Conservation (phyloP, 2,113 vertebrate species). For the Salvelinus namaycush region DNA sequence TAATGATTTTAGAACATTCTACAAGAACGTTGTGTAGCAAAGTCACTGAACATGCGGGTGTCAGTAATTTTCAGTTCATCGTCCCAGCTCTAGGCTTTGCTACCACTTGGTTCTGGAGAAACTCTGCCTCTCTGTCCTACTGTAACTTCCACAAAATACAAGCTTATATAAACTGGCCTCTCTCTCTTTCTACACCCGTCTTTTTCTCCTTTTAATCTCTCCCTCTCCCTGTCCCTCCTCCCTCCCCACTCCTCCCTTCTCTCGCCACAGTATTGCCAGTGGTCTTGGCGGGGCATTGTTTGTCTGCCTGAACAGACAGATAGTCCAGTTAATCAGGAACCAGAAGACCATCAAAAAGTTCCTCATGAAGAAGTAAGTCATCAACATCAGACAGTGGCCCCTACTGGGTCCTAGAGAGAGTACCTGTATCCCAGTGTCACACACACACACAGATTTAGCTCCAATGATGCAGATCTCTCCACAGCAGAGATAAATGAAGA, state of each 20-base stretch:
- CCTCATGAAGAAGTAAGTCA: conserved; percentile 97
- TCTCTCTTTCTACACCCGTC: not conserved
- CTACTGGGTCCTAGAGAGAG: not conserved
- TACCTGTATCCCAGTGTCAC: not conserved
- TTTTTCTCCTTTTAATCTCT: not conserved
- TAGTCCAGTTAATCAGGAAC: conserved; percentile 96
- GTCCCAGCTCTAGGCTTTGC: no score
- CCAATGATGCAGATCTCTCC: not conserved
- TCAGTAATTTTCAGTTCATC: no score
- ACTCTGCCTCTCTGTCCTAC: not conserved
- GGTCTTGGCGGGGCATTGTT: conserved; percentile 93
- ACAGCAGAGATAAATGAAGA: not conserved
- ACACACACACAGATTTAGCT: not conserved
- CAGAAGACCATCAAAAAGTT: conserved; percentile 97
- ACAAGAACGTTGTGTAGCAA: no score
- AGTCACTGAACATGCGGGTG: no score
- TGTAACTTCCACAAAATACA: conserved; percentile 10
- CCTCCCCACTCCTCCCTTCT: not conserved
- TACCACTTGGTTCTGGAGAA: not conserved
- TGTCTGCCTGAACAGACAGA: conserved; percentile 93
- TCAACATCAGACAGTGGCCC: not conserved
- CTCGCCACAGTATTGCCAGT: conserved; percentile 84
- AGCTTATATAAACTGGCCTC: conserved; percentile 32
- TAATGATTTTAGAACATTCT: no score
- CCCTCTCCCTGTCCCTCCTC: not conserved